Conservation (phyloP, 1,140 invertebrate species). For the Eufriesea mexicana region DNA sequence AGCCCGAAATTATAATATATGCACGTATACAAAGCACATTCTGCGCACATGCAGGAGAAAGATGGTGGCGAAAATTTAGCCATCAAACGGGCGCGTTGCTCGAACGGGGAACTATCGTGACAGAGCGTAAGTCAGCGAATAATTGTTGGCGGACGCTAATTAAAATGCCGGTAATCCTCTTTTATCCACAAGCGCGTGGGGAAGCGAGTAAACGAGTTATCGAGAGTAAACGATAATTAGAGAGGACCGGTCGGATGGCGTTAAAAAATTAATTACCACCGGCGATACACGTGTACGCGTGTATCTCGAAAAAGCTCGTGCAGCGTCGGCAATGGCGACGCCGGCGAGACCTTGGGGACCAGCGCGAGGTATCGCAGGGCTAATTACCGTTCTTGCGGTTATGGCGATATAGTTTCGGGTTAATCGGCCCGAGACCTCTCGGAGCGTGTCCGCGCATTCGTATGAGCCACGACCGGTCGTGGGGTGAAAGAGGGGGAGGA, state of each 20-base stretch:
- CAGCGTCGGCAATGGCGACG: too few relatives aligned
- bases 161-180: neutral
- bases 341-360: neutral
- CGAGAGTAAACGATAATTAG: neutral
- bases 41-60: too few relatives aligned
- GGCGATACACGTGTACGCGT: neutral
- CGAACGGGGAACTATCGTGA: neutral
- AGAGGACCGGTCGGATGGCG: neutral
- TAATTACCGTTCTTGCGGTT: constrained; percentile 32
- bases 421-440: constrained; percentile 1
- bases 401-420: constrained; percentile 25
- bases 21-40: too few relatives aligned
- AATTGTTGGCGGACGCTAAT: constrained; percentile 13
- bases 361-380: neutral
- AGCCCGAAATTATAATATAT: too few relatives aligned
- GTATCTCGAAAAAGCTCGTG: neutral
- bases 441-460: too few relatives aligned
- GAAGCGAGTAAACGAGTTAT: neutral
- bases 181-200: neutral
- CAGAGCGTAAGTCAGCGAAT: neutral
- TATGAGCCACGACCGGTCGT: neutral
- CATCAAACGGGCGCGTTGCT: neutral
- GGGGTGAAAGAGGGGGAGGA: neutral
- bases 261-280: constrained; percentile 29
- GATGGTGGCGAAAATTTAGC: too few relatives aligned